Percentiles rank a stretch among this genome's conserved stretches.
phyloP scores from a whole-genome alignment of 2,113 vertebrate genomes.

The Galemys pyrenaicus region DNA sequence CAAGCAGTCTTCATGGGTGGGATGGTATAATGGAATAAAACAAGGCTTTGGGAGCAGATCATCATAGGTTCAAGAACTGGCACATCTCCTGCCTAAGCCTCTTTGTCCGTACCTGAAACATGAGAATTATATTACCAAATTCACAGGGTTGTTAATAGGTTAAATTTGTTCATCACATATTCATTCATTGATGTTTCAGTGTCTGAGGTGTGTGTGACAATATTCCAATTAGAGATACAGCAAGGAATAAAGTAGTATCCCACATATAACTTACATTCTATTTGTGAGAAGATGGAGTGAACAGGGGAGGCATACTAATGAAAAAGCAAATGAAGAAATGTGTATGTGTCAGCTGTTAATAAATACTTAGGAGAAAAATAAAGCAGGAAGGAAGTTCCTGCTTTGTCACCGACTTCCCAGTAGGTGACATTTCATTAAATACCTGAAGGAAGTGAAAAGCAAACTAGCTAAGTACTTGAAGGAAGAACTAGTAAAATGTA shows the following conservation, averaged over 20 bases:
- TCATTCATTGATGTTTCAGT: background rate
- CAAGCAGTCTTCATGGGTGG: background rate
- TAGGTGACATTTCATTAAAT: background rate
- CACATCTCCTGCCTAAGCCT: background rate
- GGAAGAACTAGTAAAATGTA: background rate
- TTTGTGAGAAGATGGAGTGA: background rate
- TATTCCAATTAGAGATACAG: background rate
- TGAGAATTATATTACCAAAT: background rate
- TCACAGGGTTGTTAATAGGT: background rate
- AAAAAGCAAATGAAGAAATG: slow-evolving; percentile 4
- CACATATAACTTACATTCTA: background rate
- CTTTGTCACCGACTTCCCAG: no score
- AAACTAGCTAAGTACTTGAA: background rate
- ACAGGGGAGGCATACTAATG: background rate
- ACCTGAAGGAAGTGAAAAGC: background rate
- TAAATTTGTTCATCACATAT: background rate
- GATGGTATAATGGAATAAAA: background rate
- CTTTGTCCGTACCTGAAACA: background rate
- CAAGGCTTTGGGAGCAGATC: background rate
- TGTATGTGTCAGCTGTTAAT: background rate
- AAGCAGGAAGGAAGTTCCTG: background rate
- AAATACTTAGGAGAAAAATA: background rate
- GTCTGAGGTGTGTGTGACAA: background rate
- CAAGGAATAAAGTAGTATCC: background rate
- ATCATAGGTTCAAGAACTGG: background rate